These are phyloP conservation scores for Burhinus bistriatus DNA, from an alignment of 2,113 vertebrate species.

Conservation along the genomic window DNA sequence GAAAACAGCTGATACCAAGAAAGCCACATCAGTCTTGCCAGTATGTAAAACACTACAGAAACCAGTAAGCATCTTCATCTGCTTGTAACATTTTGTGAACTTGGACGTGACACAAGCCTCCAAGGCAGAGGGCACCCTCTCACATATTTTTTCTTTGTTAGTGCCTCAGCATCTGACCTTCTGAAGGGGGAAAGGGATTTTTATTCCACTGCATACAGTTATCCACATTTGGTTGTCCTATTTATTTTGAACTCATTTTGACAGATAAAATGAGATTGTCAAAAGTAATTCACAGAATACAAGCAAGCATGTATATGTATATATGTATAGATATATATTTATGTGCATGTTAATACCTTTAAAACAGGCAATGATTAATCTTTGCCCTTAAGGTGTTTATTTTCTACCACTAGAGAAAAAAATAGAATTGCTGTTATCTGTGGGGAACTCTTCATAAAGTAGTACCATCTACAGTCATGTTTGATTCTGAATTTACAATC, in stretches of 20 bases:
- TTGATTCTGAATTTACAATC: background rate
- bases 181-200: background rate
- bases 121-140: background rate
- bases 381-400: background rate
- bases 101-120: background rate
- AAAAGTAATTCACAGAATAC: background rate
- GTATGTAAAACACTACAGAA: background rate
- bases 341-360: background rate
- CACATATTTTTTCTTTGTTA: background rate
- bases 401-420: background rate
- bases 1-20: background rate
- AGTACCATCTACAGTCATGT: background rate
- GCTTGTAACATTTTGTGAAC: background rate
- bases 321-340: background rate
- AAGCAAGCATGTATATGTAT: background rate
- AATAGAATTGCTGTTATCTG: background rate
- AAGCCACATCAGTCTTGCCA: fast-evolving
- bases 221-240: background rate
- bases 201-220: background rate
- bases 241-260: background rate
- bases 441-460: background rate
- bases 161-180: background rate
- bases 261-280: background rate
- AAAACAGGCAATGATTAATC: background rate
- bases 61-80: background rate